These are phyloP conservation scores for Spondyliosoma cantharus DNA, from an alignment of 2,797 vertebrate species.

Conservation along the genomic window DNA sequence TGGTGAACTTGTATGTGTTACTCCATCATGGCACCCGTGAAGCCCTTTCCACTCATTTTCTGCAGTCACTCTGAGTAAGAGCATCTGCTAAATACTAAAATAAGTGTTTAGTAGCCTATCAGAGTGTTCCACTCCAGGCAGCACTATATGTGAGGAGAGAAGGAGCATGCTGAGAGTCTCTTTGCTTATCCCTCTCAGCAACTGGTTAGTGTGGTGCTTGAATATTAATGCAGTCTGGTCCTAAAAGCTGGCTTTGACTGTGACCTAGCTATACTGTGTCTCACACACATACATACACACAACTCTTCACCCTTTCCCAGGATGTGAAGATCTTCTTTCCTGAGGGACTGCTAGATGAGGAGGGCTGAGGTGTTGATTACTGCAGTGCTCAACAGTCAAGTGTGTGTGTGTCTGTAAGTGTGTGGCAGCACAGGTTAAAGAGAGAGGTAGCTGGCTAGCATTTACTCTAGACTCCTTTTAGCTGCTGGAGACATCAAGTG, in stretches of 20 bases:
- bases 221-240: conserved; percentile 71
- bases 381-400: conserved; percentile 71
- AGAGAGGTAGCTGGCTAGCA: conserved; percentile 57
- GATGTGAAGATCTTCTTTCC: conserved; percentile 71
- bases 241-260: conserved; percentile 71
- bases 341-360: conserved; percentile 70
- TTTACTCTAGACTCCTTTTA: conserved; percentile 60
- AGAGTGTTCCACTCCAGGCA: conserved; percentile 52
- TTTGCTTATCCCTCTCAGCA: conserved; percentile 67
- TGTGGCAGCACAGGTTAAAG: conserved; percentile 63
- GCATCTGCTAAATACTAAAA: conserved; percentile 53
- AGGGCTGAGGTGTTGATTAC: conserved; percentile 81
- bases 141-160: conserved; percentile 50
- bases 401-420: conserved; percentile 42
- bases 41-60: conserved; percentile 13
- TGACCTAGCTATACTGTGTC: conserved; percentile 48
- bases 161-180: conserved; percentile 68
- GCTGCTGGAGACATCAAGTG: conserved; percentile 77
- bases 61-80: conserved; percentile 41
- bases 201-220: conserved; percentile 65
- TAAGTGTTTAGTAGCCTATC: conserved; percentile 53
- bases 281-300: conserved; percentile 16
- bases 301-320: conserved; percentile 52
- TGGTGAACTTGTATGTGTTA: background rate
- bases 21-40: background rate